Percentiles rank a stretch among this genome's conserved stretches.
These are phyloP conservation scores for Aspidiotus rigidus DNA, from an alignment of 2,888 invertebrate genomes.

Conservation along the genomic window DNA sequence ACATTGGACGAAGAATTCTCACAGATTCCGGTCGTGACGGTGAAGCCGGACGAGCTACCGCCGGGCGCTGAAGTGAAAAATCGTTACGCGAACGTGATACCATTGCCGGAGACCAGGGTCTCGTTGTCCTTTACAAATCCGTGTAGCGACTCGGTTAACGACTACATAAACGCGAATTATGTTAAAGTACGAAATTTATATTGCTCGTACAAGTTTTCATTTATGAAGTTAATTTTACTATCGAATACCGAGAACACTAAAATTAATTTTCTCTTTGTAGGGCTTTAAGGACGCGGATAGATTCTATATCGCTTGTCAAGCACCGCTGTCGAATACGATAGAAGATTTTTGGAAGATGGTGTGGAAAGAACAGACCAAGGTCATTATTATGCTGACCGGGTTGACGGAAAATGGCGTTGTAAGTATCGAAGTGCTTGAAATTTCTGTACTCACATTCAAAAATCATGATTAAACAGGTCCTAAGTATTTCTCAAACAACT, in stretches of 20 bases:
- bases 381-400: slow-evolving; percentile 83
- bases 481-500: too few relatives aligned
- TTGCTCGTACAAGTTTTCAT: not conserved
- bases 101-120: slow-evolving; percentile 82
- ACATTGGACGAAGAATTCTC: slow-evolving; percentile 72
- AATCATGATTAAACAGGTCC: too few relatives aligned
- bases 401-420: slow-evolving; percentile 80
- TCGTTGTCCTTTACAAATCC: slow-evolving; percentile 57
- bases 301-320: slow-evolving; percentile 87
- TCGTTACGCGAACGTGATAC: slow-evolving; percentile 89
- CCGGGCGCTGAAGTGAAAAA: slow-evolving; percentile 83
- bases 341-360: slow-evolving; percentile 92
- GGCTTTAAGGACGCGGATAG: slow-evolving; percentile 74
- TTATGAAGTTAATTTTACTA: not conserved
- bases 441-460: too few relatives aligned
- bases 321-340: slow-evolving; percentile 73
- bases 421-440: slow-evolving; percentile 41
- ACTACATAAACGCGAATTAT: slow-evolving; percentile 90
- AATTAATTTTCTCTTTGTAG: slow-evolving; percentile 47
- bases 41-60: slow-evolving; percentile 72
- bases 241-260: not conserved
- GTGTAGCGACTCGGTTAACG: slow-evolving; percentile 49
- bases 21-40: slow-evolving; percentile 68
- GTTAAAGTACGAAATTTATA: slow-evolving; percentile 57
- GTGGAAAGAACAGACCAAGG: slow-evolving; percentile 85